Conservation (phyloP, 2,113 vertebrate species). For the Phoenicopterus ruber region DNA sequence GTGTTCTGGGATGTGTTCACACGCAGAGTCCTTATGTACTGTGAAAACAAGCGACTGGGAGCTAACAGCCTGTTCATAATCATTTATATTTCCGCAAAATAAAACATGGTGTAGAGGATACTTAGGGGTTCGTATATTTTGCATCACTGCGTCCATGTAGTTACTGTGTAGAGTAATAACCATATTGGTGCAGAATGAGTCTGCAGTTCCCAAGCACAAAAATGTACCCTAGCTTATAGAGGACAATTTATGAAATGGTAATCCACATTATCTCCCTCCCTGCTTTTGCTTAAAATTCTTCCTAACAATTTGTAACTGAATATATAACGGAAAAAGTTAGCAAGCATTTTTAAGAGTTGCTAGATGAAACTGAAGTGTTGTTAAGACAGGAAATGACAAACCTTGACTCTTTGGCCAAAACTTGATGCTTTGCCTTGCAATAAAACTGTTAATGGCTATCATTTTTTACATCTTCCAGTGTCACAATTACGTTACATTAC, state of each 20-base stretch:
- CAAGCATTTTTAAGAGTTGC: not conserved
- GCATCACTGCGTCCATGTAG: rapidly evolving
- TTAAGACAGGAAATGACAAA: slow-evolving; percentile 32
- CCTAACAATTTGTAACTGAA: not conserved
- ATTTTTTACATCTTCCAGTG: not conserved
- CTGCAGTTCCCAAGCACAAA: not conserved
- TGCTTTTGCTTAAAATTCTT: not conserved
- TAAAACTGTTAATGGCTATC: not conserved
- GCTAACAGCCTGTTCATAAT: slow-evolving; percentile 24
- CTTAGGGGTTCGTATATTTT: not conserved
- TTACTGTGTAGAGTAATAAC: not conserved
- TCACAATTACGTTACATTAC: not conserved
- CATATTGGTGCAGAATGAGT: not conserved
- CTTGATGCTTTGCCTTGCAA: not conserved
- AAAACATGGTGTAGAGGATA: not conserved
- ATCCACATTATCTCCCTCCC: not conserved
- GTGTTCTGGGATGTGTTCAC: slow-evolving; percentile 18
- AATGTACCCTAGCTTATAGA: not conserved
- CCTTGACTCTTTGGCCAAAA: not conserved
- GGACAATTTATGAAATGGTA: not conserved
- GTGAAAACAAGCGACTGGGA: not conserved
- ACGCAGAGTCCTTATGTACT: not conserved
- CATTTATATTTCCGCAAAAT: not conserved
- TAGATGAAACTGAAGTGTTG: not conserved
- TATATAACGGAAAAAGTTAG: not conserved